phyloP scores from a whole-genome alignment of 2,113 vertebrate genomes.

The Thalassarche chlororhynchos region DNA sequence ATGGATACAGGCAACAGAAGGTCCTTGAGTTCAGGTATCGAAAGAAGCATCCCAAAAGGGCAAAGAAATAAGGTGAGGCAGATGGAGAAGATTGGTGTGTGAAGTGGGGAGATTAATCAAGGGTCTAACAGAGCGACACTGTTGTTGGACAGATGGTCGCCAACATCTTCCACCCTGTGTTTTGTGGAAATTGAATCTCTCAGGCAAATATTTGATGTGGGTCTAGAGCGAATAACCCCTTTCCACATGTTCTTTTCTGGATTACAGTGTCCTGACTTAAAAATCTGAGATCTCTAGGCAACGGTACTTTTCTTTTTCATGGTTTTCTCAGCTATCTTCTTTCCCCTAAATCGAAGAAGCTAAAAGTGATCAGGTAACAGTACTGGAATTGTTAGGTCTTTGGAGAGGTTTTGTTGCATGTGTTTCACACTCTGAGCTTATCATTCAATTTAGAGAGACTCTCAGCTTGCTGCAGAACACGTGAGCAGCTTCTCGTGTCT shows the following conservation, averaged over 20 bases:
- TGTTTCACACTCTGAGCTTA: neutral
- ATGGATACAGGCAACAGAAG: neutral
- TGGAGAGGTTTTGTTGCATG: neutral
- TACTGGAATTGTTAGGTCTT: neutral
- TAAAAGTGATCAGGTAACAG: neutral
- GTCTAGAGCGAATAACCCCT: neutral
- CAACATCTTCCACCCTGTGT: neutral
- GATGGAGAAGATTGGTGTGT: neutral
- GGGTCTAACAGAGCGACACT: neutral
- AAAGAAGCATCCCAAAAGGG: neutral
- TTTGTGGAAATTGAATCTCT: slow-evolving; percentile 8
- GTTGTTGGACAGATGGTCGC: neutral
- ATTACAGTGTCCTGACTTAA: neutral
- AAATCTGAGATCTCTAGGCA: neutral
- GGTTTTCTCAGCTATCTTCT: neutral
- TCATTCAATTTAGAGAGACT: neutral
- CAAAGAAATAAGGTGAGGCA: neutral
- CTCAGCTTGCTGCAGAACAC: neutral
- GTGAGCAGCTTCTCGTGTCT: neutral
- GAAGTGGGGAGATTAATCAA: neutral
- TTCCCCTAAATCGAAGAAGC: neutral
- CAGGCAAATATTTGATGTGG: neutral
- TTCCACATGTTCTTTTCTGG: neutral
- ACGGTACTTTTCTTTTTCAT: neutral
- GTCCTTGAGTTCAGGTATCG: neutral